Evolutionary conservation across 2,113 vertebrate genomes (phyloP).

Genomic region (Oenanthe oenanthe): DNA sequence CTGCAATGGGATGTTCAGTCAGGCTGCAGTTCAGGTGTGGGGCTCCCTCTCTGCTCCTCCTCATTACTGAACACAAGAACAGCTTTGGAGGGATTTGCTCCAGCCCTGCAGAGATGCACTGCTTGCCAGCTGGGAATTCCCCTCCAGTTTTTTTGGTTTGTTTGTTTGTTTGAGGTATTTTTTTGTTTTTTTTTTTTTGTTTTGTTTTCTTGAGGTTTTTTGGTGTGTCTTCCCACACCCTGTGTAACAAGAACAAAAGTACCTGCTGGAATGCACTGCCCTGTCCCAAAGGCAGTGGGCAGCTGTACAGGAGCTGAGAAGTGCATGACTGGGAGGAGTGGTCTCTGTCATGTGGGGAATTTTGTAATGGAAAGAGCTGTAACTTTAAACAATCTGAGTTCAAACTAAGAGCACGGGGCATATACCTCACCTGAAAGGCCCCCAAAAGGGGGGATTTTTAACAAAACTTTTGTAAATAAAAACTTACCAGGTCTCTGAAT

Average conservation of each 20-base stretch:
- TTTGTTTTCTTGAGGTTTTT: accelerated
- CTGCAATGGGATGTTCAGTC: accelerated
- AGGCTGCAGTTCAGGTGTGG: not conserved
- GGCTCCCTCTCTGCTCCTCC: not conserved
- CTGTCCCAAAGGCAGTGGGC: not conserved
- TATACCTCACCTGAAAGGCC: not conserved
- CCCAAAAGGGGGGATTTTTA: not conserved
- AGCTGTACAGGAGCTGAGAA: not conserved
- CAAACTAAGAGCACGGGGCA: not conserved
- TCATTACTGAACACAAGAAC: not conserved
- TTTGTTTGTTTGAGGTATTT: too few relatives aligned
- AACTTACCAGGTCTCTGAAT: not conserved
- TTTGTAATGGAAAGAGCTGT: not conserved
- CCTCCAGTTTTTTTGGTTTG: accelerated
- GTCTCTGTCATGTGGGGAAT: accelerated
- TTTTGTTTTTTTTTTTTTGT: too few relatives aligned
- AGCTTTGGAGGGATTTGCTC: accelerated
- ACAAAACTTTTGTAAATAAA: not conserved
- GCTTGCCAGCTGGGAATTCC: not conserved
- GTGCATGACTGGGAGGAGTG: not conserved
- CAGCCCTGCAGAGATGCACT: not conserved
- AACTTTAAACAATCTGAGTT: not conserved
- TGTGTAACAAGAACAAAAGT: not conserved
- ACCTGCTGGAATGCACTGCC: not conserved
- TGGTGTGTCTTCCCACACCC: not conserved